Conservation (phyloP, 2,797 vertebrate species). For the Sciaenops ocellatus region DNA sequence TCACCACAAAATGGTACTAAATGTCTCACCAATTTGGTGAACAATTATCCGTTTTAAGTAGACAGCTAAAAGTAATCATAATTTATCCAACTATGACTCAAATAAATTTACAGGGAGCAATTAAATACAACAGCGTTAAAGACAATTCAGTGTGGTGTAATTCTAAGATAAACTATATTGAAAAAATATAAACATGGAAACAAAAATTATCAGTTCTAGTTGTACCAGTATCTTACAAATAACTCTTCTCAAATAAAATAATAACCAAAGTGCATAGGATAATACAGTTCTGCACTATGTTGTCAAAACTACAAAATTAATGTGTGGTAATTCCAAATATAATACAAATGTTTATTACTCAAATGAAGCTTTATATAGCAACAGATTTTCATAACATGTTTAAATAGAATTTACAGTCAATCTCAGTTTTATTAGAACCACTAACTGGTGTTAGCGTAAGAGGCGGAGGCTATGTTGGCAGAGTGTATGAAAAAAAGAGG, state of each 20-base stretch:
- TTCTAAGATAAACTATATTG: neutral
- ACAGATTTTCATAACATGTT: neutral
- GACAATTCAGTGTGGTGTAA: neutral
- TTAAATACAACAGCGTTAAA: neutral
- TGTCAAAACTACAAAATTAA: neutral
- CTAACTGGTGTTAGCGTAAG: neutral
- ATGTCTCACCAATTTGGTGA: neutral
- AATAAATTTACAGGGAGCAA: neutral
- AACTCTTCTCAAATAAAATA: neutral
- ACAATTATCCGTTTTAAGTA: neutral
- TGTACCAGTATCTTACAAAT: neutral
- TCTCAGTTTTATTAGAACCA: constrained; percentile 4
- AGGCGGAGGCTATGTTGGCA: constrained; percentile 12
- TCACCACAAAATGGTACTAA: neutral
- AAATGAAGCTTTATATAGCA: neutral
- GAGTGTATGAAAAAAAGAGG: constrained; percentile 32
- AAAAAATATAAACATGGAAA: neutral
- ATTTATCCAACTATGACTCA: neutral
- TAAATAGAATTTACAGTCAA: neutral
- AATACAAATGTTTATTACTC: neutral
- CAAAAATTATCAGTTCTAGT: neutral
- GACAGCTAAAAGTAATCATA: neutral
- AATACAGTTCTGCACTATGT: neutral
- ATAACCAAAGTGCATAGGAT: neutral
- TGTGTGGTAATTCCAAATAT: neutral